Conservation (phyloP, 1,140 invertebrate species). For the Nylanderia fulva region DNA sequence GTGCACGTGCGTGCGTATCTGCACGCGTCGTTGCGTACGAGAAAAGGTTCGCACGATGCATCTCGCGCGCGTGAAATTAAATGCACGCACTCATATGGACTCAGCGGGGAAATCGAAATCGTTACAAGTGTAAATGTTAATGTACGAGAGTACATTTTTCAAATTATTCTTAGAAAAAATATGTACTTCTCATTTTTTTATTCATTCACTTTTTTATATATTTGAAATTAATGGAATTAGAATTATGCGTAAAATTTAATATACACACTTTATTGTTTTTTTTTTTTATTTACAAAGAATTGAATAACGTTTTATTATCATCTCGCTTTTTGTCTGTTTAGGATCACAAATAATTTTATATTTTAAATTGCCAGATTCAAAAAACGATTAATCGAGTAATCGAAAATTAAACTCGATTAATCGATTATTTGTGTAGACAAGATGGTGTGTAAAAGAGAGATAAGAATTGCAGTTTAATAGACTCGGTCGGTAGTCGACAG, state of each 20-base stretch:
- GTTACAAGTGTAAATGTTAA: conserved; percentile 67
- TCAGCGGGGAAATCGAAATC: conserved; percentile 49
- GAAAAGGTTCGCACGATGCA: neutral
- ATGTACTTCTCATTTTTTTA: neutral
- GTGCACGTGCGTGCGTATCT: conserved; percentile 9
- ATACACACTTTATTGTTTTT: neutral
- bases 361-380: neutral
- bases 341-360: neutral
- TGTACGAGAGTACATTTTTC: conserved; percentile 23
- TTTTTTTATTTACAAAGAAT: neutral
- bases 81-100: neutral
- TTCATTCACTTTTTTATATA: neutral
- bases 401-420: too few relatives aligned
- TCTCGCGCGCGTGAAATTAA: conserved; percentile 24
- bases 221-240: neutral
- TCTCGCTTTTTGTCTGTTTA: neutral
- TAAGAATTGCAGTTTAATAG: neutral
- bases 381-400: too few relatives aligned
- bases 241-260: too few relatives aligned
- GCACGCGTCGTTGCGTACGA: conserved; percentile 15
- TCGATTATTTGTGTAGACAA: too few relatives aligned
- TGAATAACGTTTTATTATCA: neutral
- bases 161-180: neutral
- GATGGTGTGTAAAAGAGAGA: neutral
- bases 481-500: neutral